Conservation (phyloP, 2,113 vertebrate species). For the Poeciliopsis retropinna region DNA sequence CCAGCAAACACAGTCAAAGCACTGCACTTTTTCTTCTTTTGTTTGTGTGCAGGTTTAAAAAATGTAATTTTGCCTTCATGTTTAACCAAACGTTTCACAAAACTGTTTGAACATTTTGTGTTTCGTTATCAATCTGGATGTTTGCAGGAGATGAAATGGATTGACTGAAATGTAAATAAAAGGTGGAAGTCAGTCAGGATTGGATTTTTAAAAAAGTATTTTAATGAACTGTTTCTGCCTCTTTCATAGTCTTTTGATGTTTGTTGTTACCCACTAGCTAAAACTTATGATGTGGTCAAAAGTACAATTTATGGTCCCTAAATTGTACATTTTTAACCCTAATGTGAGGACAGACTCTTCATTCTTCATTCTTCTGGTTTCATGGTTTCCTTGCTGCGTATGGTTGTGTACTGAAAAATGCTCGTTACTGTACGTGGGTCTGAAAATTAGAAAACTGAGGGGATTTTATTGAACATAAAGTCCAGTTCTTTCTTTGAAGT, state of each 20-base stretch:
- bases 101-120: neutral
- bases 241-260: neutral
- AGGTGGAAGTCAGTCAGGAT: neutral
- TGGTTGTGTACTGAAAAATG: neutral
- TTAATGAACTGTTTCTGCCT: neutral
- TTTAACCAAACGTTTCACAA: neutral
- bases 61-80: neutral
- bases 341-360: neutral
- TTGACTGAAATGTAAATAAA: neutral
- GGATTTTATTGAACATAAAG: neutral
- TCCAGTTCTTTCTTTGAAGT: neutral
- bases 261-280: neutral
- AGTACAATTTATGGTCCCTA: neutral
- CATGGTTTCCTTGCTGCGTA: too few species aligned
- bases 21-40: neutral
- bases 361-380: neutral
- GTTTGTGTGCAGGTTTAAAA: neutral
- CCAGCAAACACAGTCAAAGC: slow-evolving; percentile 16
- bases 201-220: neutral
- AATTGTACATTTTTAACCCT: too few species aligned
- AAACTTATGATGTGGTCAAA: neutral
- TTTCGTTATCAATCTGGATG: neutral
- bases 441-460: neutral
- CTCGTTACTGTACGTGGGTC: too few species aligned
- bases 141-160: neutral